These are phyloP conservation scores for Protosalanx chinensis DNA, from an alignment of 2,797 vertebrate genomes.

Conservation along the genomic window DNA sequence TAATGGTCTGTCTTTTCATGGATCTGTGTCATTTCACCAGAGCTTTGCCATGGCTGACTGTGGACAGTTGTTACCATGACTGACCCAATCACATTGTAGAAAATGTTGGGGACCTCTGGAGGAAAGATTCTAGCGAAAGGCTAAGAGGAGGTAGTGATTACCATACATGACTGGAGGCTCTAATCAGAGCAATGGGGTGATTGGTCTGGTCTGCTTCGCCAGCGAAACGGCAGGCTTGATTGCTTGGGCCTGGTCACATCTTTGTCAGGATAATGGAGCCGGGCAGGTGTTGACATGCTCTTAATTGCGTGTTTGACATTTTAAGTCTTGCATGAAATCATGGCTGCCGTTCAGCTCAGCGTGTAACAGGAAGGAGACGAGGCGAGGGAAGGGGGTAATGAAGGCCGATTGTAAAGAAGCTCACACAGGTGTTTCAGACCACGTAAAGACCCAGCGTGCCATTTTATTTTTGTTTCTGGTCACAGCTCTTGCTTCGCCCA, in stretches of 20 bases:
- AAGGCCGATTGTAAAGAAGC: too few relatives aligned
- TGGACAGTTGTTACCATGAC: not conserved
- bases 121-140: conserved; percentile 26
- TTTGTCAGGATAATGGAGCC: conserved; percentile 47
- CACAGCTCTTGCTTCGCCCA: conserved; percentile 30
- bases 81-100: conserved; percentile 17
- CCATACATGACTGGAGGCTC: conserved; percentile 25
- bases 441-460: conserved; percentile 24
- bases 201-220: not conserved
- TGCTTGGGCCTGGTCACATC: conserved; percentile 12
- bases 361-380: not conserved
- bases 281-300: conserved; percentile 52
- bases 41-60: conserved; percentile 23
- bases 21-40: conserved; percentile 22
- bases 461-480: conserved; percentile 22
- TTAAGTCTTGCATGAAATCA: conserved; percentile 45
- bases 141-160: conserved; percentile 29
- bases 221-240: not conserved
- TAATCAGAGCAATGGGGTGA: conserved; percentile 23
- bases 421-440: not conserved
- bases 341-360: conserved; percentile 17
- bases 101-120: conserved; percentile 26
- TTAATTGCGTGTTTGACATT: conserved; percentile 63
- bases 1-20: conserved; percentile 25
- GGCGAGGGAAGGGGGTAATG: not conserved